phyloP scores from a whole-genome alignment of 2,113 vertebrate genomes.

The Prionailurus viverrinus region DNA sequence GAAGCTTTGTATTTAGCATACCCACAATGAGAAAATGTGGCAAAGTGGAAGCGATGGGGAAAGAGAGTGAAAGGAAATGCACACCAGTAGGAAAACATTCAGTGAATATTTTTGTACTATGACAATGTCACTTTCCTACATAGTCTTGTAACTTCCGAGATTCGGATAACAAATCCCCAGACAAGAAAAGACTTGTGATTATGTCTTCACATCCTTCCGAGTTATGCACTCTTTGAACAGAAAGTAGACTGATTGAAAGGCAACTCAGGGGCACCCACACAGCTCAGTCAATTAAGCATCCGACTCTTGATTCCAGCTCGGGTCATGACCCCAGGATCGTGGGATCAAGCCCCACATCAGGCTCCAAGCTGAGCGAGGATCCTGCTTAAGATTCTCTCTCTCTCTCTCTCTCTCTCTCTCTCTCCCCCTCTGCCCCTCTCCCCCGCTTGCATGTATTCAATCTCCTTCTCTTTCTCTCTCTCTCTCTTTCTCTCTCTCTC shows the following conservation, averaged over 20 bases:
- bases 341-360: too few relatives aligned
- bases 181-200: neutral
- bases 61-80: neutral
- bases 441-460: too few relatives aligned
- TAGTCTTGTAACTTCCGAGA: neutral
- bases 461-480: too few relatives aligned
- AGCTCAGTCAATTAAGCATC: neutral
- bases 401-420: too few relatives aligned
- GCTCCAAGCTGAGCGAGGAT: too few relatives aligned
- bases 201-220: neutral
- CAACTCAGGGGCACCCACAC: neutral
- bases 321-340: too few relatives aligned
- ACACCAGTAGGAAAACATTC: neutral
- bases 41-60: neutral
- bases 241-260: neutral
- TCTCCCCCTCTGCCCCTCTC: too few relatives aligned
- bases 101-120: neutral
- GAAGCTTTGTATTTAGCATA: neutral
- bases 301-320: too few relatives aligned
- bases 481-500: too few relatives aligned
- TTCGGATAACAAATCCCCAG: neutral
- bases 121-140: neutral
- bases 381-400: too few relatives aligned
- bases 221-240: neutral
- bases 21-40: neutral